Percentiles rank a stretch among this genome's conserved stretches.
Evolutionary conservation across 2,797 vertebrate species (phyloP).

Genomic region (Macropodus opercularis): DNA sequence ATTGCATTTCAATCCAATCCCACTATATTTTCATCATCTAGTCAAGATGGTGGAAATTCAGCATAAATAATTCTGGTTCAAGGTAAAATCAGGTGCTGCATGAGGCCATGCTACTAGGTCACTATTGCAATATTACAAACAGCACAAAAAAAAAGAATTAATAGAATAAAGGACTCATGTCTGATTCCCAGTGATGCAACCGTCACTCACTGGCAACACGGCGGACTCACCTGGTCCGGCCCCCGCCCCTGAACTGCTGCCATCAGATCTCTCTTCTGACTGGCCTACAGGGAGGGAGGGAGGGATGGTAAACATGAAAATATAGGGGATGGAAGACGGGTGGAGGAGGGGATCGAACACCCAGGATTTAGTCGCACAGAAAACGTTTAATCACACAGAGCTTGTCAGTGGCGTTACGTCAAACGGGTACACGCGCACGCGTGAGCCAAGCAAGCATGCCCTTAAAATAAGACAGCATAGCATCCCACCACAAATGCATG

Average conservation of each 20-base stretch:
- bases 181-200: conserved; percentile 39
- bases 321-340: conserved; percentile 60
- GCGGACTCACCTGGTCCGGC: conserved; percentile 84
- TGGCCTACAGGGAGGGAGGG: conserved; percentile 84
- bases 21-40: conserved; percentile 11
- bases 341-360: conserved; percentile 55
- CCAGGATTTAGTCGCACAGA: conserved; percentile 65
- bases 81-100: not conserved
- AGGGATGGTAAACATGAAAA: conserved; percentile 81
- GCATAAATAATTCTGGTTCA: not conserved
- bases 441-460: conserved; percentile 70
- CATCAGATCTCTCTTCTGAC: conserved; percentile 85
- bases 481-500: conserved; percentile 38
- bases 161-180: conserved; percentile 6
- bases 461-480: conserved; percentile 44
- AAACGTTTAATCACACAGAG: conserved; percentile 41
- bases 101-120: not conserved
- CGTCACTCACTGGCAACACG: conserved; percentile 43
- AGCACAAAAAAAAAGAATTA: not conserved
- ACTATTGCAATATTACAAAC: conserved; percentile 5
- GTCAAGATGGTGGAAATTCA: conserved; percentile 5
- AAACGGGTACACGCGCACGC: conserved; percentile 24
- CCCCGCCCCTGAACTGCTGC: conserved; percentile 83
- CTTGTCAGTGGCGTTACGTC: conserved; percentile 15
- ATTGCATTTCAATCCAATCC: not conserved